Percentiles rank a stretch among this genome's conserved stretches.
Conservation (phyloP, 2,888 invertebrate species). For the Drosophila quinaria region DNA sequence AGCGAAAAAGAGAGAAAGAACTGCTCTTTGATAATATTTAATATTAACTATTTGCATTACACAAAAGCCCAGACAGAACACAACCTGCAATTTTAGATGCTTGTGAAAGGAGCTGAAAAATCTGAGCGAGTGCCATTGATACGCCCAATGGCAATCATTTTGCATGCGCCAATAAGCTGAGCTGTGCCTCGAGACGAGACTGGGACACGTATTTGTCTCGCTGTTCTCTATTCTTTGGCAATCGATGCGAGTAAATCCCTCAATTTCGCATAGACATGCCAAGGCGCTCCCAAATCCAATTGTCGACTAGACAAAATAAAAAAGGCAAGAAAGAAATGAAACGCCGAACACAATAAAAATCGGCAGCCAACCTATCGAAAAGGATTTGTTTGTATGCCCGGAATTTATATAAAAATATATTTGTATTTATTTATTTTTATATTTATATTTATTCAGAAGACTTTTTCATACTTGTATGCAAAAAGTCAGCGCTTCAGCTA, state of each 20-base stretch:
- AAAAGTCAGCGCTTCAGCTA: slow-evolving; percentile 49
- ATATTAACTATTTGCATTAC: slow-evolving; percentile 57
- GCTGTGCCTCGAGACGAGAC: slow-evolving; percentile 31
- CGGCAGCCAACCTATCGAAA: slow-evolving; percentile 58
- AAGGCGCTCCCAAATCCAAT: slow-evolving; percentile 70
- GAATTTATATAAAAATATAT: slow-evolving; percentile 45
- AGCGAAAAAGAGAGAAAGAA: background rate
- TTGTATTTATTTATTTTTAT: slow-evolving; percentile 35
- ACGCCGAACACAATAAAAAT: slow-evolving; percentile 29
- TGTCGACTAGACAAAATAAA: slow-evolving; percentile 69
- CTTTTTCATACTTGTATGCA: slow-evolving; percentile 64
- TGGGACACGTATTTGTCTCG: slow-evolving; percentile 68
- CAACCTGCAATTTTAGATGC: slow-evolving; percentile 33
- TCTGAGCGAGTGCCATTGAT: slow-evolving; percentile 54
- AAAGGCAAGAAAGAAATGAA: slow-evolving; percentile 24
- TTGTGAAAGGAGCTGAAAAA: slow-evolving; percentile 21
- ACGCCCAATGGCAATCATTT: slow-evolving; percentile 57
- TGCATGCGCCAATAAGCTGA: slow-evolving; percentile 69
- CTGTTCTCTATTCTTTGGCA: slow-evolving; percentile 15
- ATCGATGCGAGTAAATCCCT: slow-evolving; percentile 57
- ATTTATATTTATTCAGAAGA: slow-evolving; percentile 60
- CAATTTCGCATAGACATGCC: slow-evolving; percentile 59
- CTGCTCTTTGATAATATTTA: slow-evolving; percentile 42
- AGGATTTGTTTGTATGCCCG: slow-evolving; percentile 72
- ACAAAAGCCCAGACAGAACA: slow-evolving; percentile 32